phyloP scores from a whole-genome alignment of 2,888 invertebrate genomes.

The Drosophila glabriapex region DNA sequence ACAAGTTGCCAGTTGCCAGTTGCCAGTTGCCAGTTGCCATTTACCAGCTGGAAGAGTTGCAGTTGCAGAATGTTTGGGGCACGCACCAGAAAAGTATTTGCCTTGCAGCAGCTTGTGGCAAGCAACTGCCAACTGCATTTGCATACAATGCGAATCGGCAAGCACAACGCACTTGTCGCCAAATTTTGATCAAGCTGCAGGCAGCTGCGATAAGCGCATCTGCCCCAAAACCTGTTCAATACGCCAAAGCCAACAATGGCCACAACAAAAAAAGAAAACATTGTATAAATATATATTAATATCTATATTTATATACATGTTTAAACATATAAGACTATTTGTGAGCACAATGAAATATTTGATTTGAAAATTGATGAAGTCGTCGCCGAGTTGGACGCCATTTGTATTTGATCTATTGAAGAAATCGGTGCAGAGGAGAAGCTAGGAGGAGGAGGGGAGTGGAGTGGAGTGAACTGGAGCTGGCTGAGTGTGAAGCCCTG shows the following conservation, averaged over 20 bases:
- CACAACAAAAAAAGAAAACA: neutral
- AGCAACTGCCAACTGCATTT: conserved; percentile 46
- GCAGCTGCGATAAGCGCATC: conserved; percentile 31
- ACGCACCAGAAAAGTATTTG: conserved; percentile 63
- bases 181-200: conserved; percentile 38
- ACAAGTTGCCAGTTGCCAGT: conserved; percentile 53
- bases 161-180: conserved; percentile 55
- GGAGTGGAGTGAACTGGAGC: neutral
- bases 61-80: conserved; percentile 61
- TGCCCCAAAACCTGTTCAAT: conserved; percentile 1
- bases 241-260: neutral
- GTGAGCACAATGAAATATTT: neutral
- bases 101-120: conserved; percentile 8
- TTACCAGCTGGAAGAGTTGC: conserved; percentile 9
- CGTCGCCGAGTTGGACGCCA: conserved; percentile 26
- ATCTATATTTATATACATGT: neutral
- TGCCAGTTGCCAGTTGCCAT: conserved; percentile 10
- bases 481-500: conserved; percentile 35
- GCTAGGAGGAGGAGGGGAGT: neutral
- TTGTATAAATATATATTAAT: neutral
- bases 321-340: neutral
- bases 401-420: conserved; percentile 44
- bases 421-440: neutral
- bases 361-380: neutral
- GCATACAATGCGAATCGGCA: conserved; percentile 64